phyloP scores from a whole-genome alignment of 2,888 invertebrate species.

The Hipparchia semele region DNA sequence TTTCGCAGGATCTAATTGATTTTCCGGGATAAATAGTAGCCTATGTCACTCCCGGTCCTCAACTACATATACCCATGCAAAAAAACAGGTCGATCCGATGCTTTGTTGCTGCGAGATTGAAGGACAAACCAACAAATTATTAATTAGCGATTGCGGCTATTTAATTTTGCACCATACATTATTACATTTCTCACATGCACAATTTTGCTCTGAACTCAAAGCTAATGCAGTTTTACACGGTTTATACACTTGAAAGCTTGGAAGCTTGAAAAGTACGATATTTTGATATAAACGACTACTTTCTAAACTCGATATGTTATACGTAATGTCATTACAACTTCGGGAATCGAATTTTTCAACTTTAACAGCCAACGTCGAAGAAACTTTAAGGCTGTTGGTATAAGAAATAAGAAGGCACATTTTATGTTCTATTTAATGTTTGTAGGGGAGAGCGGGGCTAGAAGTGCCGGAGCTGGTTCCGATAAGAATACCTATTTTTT shows the following conservation, averaged over 20 bases:
- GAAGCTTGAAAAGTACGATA: constrained; percentile 54
- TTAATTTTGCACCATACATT: neutral
- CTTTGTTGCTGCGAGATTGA: too few relatives aligned
- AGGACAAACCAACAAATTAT: too few relatives aligned
- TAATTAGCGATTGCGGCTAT: neutral
- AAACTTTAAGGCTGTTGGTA: constrained; percentile 23
- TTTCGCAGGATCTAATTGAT: too few relatives aligned
- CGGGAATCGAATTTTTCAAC: constrained; percentile 42
- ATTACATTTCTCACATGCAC: constrained; percentile 27
- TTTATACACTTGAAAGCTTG: constrained; percentile 59
- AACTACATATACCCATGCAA: too few relatives aligned
- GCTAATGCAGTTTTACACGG: constrained; percentile 60
- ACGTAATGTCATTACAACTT: constrained; percentile 51
- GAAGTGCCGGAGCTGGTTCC: too few relatives aligned
- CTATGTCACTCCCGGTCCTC: too few relatives aligned
- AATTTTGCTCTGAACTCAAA: constrained; percentile 23
- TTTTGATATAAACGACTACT: constrained; percentile 56
- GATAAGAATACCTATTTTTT: too few relatives aligned
- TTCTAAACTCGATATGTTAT: constrained; percentile 60
- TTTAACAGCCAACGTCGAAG: constrained; percentile 26
- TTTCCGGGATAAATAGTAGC: too few relatives aligned
- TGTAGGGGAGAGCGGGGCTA: neutral
- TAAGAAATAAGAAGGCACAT: neutral
- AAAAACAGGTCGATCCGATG: too few relatives aligned
- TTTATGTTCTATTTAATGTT: neutral